Evolutionary conservation across 2,797 vertebrate genomes (phyloP).

Genomic region (Esox lucius): DNA sequence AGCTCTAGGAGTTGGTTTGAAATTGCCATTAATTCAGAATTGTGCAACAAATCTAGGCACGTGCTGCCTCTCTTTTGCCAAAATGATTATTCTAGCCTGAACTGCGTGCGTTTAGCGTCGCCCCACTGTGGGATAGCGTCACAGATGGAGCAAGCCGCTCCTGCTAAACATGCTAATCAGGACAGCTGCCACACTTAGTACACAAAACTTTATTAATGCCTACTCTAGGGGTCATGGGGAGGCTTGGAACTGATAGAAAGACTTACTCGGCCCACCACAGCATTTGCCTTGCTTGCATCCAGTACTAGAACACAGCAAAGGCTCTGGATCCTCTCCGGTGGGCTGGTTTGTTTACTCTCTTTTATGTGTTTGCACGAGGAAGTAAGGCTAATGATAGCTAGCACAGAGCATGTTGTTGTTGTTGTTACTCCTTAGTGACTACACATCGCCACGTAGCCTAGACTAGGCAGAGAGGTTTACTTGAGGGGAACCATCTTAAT

Average conservation of each 20-base stretch:
- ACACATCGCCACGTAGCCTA: not conserved
- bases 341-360: slow-evolving; percentile 1
- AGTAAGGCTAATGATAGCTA: slow-evolving; percentile 5
- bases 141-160: not conserved
- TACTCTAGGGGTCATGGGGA: not conserved
- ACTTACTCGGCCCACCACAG: not conserved
- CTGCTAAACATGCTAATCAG: slow-evolving; percentile 6
- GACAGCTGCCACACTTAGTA: not conserved
- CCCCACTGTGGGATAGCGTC: not conserved
- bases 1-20: not conserved
- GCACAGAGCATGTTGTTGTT: not conserved
- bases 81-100: not conserved
- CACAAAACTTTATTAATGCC: not conserved
- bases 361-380: not conserved
- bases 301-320: not conserved
- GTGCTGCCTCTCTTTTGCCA: not conserved
- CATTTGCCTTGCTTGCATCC: not conserved
- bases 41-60: not conserved
- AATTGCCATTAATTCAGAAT: not conserved
- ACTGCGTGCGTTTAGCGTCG: not conserved
- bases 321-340: not conserved
- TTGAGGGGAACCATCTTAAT: not conserved
- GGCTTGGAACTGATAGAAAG: not conserved
- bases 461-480: not conserved
- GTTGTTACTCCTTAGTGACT: not conserved